Conservation (phyloP, 2,113 vertebrate genomes). For the Isurus oxyrinchus region DNA sequence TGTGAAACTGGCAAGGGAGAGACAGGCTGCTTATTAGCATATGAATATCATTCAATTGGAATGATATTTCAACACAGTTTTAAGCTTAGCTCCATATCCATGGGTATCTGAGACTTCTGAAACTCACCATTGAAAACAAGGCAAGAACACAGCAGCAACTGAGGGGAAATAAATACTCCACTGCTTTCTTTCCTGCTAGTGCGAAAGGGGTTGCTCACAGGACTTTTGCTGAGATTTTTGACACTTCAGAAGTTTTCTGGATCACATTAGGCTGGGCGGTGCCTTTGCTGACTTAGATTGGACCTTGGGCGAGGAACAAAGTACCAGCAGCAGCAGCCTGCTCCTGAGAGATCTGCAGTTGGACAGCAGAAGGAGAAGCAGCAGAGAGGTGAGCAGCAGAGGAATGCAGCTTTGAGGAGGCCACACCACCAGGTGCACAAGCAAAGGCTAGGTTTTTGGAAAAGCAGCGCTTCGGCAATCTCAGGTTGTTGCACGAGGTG, state of each 20-base stretch:
- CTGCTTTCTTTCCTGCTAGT: not conserved
- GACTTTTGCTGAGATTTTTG: not conserved
- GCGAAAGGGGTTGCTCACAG: no score
- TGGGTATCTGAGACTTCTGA: not conserved
- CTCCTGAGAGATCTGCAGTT: not conserved
- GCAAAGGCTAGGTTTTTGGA: not conserved
- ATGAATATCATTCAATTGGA: not conserved
- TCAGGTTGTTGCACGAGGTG: not conserved
- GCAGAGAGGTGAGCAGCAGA: not conserved
- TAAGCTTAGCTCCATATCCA: not conserved
- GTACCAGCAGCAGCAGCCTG: not conserved
- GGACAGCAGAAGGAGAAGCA: not conserved
- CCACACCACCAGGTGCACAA: not conserved
- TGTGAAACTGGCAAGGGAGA: not conserved
- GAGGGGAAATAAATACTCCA: not conserved
- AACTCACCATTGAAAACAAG: no score
- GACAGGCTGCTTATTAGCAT: no score
- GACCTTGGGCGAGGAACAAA: not conserved
- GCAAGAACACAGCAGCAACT: no score
- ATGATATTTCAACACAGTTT: not conserved
- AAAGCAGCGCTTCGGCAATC: not conserved
- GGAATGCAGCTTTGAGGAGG: not conserved
- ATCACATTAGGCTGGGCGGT: not conserved
- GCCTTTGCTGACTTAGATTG: not conserved
- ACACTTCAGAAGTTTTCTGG: not conserved